Percentiles rank a stretch among this genome's conserved stretches.
Evolutionary conservation across 1,140 invertebrate genomes (phyloP).

Genomic region (Agrilus planipennis): DNA sequence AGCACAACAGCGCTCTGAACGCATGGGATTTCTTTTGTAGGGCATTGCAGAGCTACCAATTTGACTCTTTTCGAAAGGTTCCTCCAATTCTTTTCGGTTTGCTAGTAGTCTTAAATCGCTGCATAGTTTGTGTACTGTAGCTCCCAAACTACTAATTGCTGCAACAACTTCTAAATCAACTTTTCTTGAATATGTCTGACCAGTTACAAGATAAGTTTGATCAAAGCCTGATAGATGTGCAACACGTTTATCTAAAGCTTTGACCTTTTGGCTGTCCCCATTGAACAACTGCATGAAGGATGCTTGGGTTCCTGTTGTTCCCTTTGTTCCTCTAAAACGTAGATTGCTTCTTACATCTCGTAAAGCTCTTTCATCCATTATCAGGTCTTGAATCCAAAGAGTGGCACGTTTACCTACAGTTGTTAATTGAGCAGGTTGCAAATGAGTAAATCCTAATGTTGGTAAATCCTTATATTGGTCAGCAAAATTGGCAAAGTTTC

Average conservation of each 20-base stretch:
- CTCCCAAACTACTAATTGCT: conserved; percentile 42
- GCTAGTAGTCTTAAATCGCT: conserved; percentile 83
- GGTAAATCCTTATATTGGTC: conserved; percentile 66
- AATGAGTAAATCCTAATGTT: conserved; percentile 92
- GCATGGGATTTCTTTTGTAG: conserved; percentile 98
- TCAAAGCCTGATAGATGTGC: conserved; percentile 81
- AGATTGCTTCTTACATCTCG: conserved; percentile 63
- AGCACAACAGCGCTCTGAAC: conserved; percentile 88
- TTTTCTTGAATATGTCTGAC: conserved; percentile 95
- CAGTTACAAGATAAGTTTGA: conserved; percentile 72
- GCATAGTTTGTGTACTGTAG: conserved; percentile 88
- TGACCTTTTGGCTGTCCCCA: conserved; percentile 76
- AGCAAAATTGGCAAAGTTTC: conserved; percentile 71
- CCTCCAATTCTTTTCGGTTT: conserved; percentile 91
- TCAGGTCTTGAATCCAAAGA: conserved; percentile 89
- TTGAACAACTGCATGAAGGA: conserved; percentile 93
- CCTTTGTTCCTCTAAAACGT: conserved; percentile 92
- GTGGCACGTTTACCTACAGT: conserved; percentile 95
- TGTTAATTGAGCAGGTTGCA: conserved; percentile 94
- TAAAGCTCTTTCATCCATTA: conserved; percentile 87
- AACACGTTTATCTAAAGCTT: conserved; percentile 68
- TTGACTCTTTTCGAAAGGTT: conserved; percentile 94
- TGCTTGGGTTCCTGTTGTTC: conserved; percentile 96
- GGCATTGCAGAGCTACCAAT: conserved; percentile 91
- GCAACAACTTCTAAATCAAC: conserved; percentile 77